Conservation (phyloP, 2,113 vertebrate genomes). For the Brachypodius melanocephalos region DNA sequence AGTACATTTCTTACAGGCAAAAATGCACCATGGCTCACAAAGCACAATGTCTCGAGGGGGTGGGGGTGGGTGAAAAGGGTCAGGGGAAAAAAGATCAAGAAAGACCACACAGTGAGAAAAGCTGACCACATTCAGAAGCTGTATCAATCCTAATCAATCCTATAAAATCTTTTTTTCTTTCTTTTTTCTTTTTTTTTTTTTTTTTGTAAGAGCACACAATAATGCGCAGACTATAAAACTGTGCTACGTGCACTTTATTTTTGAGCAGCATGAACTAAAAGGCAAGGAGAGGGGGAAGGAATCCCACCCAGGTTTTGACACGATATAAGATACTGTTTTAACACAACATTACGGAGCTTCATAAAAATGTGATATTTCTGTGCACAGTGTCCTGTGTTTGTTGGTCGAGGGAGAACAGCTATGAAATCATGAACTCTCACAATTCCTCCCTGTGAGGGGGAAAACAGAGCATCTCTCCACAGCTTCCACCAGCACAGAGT, state of each 20-base stretch:
- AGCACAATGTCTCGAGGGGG: background rate
- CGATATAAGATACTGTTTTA: background rate
- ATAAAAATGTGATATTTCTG: slow-evolving; percentile 49
- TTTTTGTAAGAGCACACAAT: background rate
- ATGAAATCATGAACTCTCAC: slow-evolving; percentile 24
- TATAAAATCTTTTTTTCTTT: background rate
- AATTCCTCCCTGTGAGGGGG: background rate
- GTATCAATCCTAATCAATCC: background rate
- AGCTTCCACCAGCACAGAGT: slow-evolving; percentile 8
- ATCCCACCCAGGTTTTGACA: background rate
- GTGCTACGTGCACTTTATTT: background rate
- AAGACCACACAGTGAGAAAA: slow-evolving; percentile 65
- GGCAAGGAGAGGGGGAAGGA: background rate
- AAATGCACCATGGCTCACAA: background rate
- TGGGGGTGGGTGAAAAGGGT: background rate
- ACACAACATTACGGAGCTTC: background rate
- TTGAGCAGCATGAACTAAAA: background rate
- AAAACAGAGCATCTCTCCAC: background rate
- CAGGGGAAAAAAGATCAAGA: background rate
- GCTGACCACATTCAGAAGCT: background rate
- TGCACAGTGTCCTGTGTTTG: background rate
- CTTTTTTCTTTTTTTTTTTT: background rate
- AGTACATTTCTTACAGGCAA: background rate
- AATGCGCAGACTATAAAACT: slow-evolving; percentile 1
- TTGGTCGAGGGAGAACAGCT: background rate